Base-by-base conservation (phyloP, 2,888 invertebrate species). In the Andrena camellia region DNA sequence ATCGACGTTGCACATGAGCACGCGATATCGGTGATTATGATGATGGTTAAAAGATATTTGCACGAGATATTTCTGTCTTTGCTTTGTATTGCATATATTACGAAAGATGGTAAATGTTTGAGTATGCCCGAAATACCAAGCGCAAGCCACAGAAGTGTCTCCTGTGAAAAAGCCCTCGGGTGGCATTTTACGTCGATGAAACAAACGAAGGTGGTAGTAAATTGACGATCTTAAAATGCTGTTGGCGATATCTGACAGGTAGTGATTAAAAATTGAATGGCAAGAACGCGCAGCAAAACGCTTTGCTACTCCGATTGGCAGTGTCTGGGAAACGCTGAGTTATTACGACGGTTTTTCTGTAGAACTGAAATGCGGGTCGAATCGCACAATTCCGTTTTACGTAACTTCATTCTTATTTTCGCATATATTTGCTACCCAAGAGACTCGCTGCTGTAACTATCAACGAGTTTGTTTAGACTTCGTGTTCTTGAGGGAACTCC, bases 401-500 rank as follows among this genome's bases (percentile, higher is more conserved):
- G 79, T 79, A 76, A 78, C 31, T 20, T n/a, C 13, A 50, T 69
- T 63, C 20, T 76, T n/a, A 35, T 76, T 76, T 69, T 50, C 35
- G 1, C 54, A n/a, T 26, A 7, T 6, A 13, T n/a, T 33, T 48
- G 13, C 33, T 54, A 26, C 23, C 8, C 17, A 5, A 35, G 23
- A 62, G 20, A 10, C 20, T 62, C 6, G 33, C 20, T 31, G 33
- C 8, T 31, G 62, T 17, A n/a, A 35, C 33, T 62, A 62, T 62
- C 33, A 31, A 20, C 62, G 20, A 62, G 20, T 35, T 23, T 2
- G 52, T 35, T 52, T 10, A 50, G n/a, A 29, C 23, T 67, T 26
- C 50, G n/a, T 17, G 20, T 66, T 78, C 17, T 31, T 0, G 31
- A 31, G 42, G 13, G 42, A 13, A 42, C 42, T 13, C 42, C 42